phyloP scores from a whole-genome alignment of 2,888 invertebrate genomes.

The Bombyx huttoni region DNA sequence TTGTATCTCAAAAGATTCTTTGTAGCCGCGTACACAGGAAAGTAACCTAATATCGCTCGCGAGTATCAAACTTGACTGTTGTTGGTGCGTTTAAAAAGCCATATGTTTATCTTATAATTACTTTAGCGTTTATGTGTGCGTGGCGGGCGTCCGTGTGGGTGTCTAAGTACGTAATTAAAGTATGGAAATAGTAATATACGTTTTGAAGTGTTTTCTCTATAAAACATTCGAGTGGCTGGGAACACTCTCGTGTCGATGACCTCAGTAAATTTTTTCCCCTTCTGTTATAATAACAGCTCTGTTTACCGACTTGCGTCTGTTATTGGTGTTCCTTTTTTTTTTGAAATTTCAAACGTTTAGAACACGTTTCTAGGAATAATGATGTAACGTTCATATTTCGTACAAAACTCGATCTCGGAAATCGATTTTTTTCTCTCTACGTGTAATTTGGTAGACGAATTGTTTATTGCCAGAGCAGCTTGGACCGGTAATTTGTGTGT shows the following conservation, averaged over 20 bases:
- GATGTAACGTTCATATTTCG: conserved; percentile 10
- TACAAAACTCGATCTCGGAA: conserved; percentile 4
- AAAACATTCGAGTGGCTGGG: conserved; percentile 65
- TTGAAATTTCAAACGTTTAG: conserved; percentile 20
- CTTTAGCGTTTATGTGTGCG: conserved; percentile 25
- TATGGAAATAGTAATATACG: conserved; percentile 70
- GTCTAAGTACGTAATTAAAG: conserved; percentile 56
- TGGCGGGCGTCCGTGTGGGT: conserved; percentile 35
- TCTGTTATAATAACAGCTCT: conserved; percentile 56
- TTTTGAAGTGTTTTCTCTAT: conserved; percentile 72
- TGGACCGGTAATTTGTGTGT: conserved; percentile 37
- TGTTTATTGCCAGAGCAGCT: conserved; percentile 39
- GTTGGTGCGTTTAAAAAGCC: conserved; percentile 42
- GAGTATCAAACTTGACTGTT: conserved; percentile 26
- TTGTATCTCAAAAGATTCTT: conserved; percentile 9
- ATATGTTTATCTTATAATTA: conserved; percentile 62
- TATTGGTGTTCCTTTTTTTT: conserved; percentile 26
- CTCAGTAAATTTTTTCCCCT: conserved; percentile 44
- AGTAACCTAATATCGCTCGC: conserved; percentile 44
- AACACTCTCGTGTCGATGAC: conserved; percentile 54
- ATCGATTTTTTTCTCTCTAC: conserved; percentile 16
- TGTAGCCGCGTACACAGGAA: conserved; percentile 18
- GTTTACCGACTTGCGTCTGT: conserved; percentile 48
- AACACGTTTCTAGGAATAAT: conserved; percentile 22
- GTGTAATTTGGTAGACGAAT: conserved; percentile 28